Evolutionary conservation across 2,113 vertebrate species (phyloP), one percentile per base, ranked within the genome.

Genomic region (Sprattus sprattus): DNA sequence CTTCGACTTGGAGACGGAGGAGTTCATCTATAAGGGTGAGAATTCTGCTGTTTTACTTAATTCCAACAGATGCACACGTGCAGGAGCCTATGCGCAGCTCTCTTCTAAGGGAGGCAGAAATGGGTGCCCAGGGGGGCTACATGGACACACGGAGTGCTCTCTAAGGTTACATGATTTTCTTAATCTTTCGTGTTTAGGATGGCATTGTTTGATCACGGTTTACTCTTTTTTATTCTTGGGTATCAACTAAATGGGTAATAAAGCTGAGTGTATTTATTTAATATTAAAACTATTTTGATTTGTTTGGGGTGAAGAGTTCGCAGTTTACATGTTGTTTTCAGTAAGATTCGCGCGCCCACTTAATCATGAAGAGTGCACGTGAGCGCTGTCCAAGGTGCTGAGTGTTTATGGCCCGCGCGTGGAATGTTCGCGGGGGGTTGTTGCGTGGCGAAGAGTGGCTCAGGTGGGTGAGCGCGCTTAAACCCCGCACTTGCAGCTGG

Each of bases 1-100:
- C 44, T 97, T 96, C 92, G 97, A 97, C 93, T 93, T 96, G 91
- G 96, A 97, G 91, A 97, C 95, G 83, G 96, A 97, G 90, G 96
- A 97, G 91, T 96, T 97, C 28, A 97, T 97, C 87, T 92, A 94
- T 84, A 97, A 95, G 96, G 97, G 97, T 97, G 92, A 93, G 93
- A 87, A 44, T 15, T 16, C 25, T 50, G 81, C 50, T 50, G 45
- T 10, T 49, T 32, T 39, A 39, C 39, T 39, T 39, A 39, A 39
- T 39, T 39, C 1, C 39, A 39, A 39, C 39, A 39, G 39, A 39
- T 39, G 39, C 39, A 39, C 39, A 39, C 39, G 39, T 39, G 39
- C 49, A 15, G 20, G 49, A 25, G 25, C 16, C 11, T 22, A 47
- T 82, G 25, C 22, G 82, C 25, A 11, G 64, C n/a, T 25, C 11